Evolutionary conservation across 2,888 invertebrate species (phyloP), one percentile per base, ranked within the genome.

Genomic region (Eristalis arbustorum): DNA sequence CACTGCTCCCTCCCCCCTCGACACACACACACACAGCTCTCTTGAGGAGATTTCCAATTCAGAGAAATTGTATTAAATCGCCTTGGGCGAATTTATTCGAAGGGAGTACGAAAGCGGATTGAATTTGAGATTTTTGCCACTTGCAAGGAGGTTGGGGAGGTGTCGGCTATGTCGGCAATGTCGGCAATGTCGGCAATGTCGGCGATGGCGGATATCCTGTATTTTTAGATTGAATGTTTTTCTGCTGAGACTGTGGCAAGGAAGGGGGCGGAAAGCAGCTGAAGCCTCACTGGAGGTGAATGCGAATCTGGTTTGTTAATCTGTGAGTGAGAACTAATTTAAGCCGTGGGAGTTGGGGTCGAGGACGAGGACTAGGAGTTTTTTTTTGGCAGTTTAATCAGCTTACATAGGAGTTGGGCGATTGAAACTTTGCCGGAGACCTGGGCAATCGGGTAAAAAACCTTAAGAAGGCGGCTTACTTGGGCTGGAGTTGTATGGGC

Each of bases 41-140:
- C 40, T 71, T 62, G 72, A 59, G 68, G 59, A 67, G 77, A 73
- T 77, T 81, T 73, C n/a, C 59, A 81, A 85, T 73, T 77, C 67
- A 5, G 42, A 61, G 49, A 69, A 85, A 81, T 66, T 69, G 69
- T 69, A 81, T 77, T 61, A 85, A 81, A 73, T 76, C 81, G 76
- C 64, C 75, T 71, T 49, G 42, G 67, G 72, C 66, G 69, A 84
- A 80, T 69, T 72, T 66, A 67, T 68, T 63, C 57, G 37, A 40
- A 68, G 66, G 62, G 42, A n/a, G 59, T 72, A 66, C 25, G 62
- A 57, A 42, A 68, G 57, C 57, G 79, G 25, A 84, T 74, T 77
- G 56, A 56, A 63, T 63, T 62, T 77, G 8, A 34, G 23, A 34
- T 28, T 69, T 8, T 64, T 64, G 25, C 13, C 59, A 25, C 11